Conservation (phyloP, 2,888 invertebrate genomes). For the Tipula lateralis region DNA sequence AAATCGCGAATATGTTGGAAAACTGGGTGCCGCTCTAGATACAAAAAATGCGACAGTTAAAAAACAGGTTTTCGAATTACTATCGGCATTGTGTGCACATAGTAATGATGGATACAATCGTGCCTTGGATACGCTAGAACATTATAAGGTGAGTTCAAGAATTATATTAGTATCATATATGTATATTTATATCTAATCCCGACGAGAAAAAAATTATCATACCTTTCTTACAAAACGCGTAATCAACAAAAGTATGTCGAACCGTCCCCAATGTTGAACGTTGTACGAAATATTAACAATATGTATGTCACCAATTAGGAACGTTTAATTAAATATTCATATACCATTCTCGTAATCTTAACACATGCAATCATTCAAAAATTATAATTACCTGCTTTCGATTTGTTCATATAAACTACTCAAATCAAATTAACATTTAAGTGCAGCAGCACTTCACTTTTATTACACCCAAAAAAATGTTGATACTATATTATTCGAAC, state of each 20-base stretch:
- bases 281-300: no score
- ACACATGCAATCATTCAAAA: neutral
- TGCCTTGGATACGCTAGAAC: slow-evolving; percentile 84
- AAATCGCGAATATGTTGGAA: slow-evolving; percentile 85
- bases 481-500: neutral
- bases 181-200: no score
- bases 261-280: no score
- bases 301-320: no score
- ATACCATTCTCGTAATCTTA: neutral
- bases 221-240: no score
- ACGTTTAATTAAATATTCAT: neutral
- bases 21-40: slow-evolving; percentile 88
- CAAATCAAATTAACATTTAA: neutral
- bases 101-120: slow-evolving; percentile 83
- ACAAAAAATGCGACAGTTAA: slow-evolving; percentile 86
- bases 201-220: no score
- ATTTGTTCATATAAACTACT: neutral
- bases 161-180: no score
- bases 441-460: neutral
- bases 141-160: slow-evolving; percentile 71
- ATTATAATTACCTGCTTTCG: neutral
- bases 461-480: neutral
- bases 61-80: slow-evolving; percentile 93
- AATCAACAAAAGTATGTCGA: no score
- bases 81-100: slow-evolving; percentile 92